Percentiles rank a stretch among this genome's conserved stretches.
Evolutionary conservation across 2,888 invertebrate genomes (phyloP).

Genomic region (Allophyes oxyacanthae): DNA sequence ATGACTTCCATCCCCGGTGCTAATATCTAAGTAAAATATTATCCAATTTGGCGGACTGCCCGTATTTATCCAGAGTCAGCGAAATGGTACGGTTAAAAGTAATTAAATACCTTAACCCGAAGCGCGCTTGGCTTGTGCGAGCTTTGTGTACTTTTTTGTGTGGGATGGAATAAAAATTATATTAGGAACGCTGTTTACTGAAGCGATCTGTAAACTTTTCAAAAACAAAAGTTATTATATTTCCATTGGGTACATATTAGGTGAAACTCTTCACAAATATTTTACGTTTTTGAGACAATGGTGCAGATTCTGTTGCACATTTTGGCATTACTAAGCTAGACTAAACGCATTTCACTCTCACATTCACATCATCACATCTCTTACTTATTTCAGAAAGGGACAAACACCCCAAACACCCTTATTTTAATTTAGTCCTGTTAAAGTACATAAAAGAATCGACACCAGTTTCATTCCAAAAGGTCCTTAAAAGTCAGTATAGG

Average conservation of each 20-base stretch:
- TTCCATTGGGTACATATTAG: too few species aligned
- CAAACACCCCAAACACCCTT: too few species aligned
- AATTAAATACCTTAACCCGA: conserved; percentile 43
- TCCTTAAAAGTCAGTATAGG: not conserved
- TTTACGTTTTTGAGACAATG: too few species aligned
- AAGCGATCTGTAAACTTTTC: not conserved
- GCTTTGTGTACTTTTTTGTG: conserved; percentile 27
- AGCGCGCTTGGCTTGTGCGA: conserved; percentile 10
- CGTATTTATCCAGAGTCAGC: conserved; percentile 32
- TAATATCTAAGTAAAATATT: conserved; percentile 26
- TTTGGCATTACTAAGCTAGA: too few species aligned
- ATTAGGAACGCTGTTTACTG: conserved; percentile 4
- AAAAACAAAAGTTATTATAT: not conserved
- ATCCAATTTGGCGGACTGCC: conserved; percentile 43
- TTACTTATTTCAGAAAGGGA: too few species aligned
- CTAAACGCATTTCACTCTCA: too few species aligned
- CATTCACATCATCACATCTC: too few species aligned
- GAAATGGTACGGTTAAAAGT: conserved; percentile 35
- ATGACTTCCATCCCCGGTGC: not conserved
- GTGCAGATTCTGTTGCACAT: too few species aligned
- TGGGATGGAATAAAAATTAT: conserved; percentile 16
- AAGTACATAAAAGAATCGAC: too few species aligned
- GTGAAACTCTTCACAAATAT: not conserved
- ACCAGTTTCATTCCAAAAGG: too few species aligned
- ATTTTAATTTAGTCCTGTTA: too few species aligned